Evolutionary conservation across 2,797 vertebrate genomes (phyloP).

Genomic region (Gymnodraco acuticeps): DNA sequence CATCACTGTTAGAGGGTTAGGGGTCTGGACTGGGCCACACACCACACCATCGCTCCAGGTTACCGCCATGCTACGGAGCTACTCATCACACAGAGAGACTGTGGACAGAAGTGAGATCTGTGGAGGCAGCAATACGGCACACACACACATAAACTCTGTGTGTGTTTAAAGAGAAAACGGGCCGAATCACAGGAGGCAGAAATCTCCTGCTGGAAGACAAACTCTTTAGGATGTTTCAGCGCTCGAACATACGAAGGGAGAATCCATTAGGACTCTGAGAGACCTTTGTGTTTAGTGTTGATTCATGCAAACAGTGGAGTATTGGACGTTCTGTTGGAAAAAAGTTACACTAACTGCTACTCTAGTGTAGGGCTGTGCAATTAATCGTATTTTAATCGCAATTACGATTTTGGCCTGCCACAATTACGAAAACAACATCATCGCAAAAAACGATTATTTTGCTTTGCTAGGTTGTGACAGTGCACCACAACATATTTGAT

Average conservation of each 20-base stretch:
- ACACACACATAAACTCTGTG: conserved; percentile 13
- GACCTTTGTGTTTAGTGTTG: neutral
- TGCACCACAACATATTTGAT: no score
- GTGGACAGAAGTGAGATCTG: conserved; percentile 43
- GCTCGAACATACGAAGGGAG: neutral
- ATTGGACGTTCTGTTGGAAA: neutral
- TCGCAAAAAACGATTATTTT: no score
- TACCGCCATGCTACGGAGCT: conserved; percentile 47
- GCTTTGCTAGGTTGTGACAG: no score
- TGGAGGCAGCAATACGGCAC: conserved; percentile 39
- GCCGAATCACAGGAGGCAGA: conserved; percentile 53
- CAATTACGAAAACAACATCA: no score
- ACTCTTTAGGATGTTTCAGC: neutral
- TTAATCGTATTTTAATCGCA: no score
- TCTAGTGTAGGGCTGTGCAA: neutral
- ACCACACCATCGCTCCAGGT: conserved; percentile 55
- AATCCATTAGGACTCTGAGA: neutral
- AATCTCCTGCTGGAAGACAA: conserved; percentile 37
- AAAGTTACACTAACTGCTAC: neutral
- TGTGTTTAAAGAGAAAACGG: conserved; percentile 54
- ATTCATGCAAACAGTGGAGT: neutral
- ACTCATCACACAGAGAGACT: conserved; percentile 38
- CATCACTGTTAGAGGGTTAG: conserved; percentile 79
- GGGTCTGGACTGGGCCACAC: conserved; percentile 63
- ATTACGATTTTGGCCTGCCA: no score